Base-by-base conservation (phyloP, 35 echinoderm and acorn worm genomes). In the Ptychodera flava region DNA sequence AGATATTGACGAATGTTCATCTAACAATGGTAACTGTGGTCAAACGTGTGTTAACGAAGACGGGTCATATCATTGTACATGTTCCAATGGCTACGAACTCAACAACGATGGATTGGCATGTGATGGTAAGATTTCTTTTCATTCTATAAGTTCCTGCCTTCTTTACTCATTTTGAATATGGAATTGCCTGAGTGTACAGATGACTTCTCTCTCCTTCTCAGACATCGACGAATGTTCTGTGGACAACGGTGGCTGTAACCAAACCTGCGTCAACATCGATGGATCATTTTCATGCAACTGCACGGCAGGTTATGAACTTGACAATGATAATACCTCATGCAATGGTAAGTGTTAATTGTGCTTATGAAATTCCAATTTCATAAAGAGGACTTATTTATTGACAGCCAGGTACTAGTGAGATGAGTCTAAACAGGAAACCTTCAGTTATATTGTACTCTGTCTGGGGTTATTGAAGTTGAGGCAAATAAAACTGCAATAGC, bases 1-100 rank as follows among this genome's bases (percentile, higher is more conserved):
- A 97, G 95, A 97, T 84, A 87, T 97, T 22, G 95, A 97, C 78
- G 95, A 97, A 89, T 97, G 95, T 81, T 97, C 95, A 16, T 91
- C 93, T 27, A 91, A 97, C 38, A 91, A 93, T 32, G 95, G 95
- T 0, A 89, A 92, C 16, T 97, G 95, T 80, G 88, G 93, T 38
- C 89, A 97, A 78, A 78, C 76, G 0, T 97, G 95, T 80, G 37
- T 81, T 30, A 97, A 97, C 53, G 36, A 83, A 28, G 86, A 86
- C 10, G 91, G 91, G 12, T 84, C 87, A 45, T 93, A 97, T 77
- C 31, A 88, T 33, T 97, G 95, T 38, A 36, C 35, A 37, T 97
- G 95, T 79, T 36, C 80, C 34, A 38, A 88, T 35, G 92, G 92
- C n/a, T 97, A 82, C 79, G 86, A 81, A 28, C 84, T 97, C 31